A percentile compares a stretch with the other conserved stretches of the same genome.
phyloP scores from a whole-genome alignment of 64 coral and sea anemone genomes.

The Stylophora pistillata region DNA sequence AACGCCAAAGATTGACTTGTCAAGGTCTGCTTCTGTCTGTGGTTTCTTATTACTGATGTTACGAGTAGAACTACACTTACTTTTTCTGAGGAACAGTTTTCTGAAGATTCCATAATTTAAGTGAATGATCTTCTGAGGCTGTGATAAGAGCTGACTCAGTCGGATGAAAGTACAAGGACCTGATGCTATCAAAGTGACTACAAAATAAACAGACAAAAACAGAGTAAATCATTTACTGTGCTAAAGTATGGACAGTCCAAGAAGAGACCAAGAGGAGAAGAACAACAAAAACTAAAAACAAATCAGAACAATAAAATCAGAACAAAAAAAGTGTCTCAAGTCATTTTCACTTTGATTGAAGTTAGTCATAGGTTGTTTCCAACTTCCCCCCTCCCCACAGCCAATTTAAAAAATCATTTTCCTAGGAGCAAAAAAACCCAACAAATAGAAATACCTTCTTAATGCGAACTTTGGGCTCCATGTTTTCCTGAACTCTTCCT shows the following conservation, averaged over 20 bases:
- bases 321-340: too few relatives aligned
- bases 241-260: neutral
- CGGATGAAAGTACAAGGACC: conserved; percentile 92
- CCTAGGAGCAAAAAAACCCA: neutral
- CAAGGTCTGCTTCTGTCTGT: too few relatives aligned
- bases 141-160: conserved; percentile 86
- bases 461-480: conserved; percentile 98
- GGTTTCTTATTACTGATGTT: too few relatives aligned
- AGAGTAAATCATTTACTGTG: neutral
- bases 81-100: conserved; percentile 98
- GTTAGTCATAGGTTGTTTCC: too few relatives aligned
- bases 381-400: too few relatives aligned
- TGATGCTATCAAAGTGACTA: conserved; percentile 97
- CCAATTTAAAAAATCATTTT: neutral
- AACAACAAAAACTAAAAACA: too few relatives aligned
- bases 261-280: too few relatives aligned
- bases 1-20: too few relatives aligned
- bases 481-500: conserved; percentile 96
- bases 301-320: too few relatives aligned
- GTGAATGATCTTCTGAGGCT: conserved; percentile 96
- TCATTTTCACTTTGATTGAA: too few relatives aligned
- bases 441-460: conserved; percentile 62
- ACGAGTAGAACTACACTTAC: conserved; percentile 26
- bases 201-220: conserved; percentile 33
- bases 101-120: conserved; percentile 97